Conservation (phyloP, 1,140 invertebrate species). For the Phortica variegata region DNA sequence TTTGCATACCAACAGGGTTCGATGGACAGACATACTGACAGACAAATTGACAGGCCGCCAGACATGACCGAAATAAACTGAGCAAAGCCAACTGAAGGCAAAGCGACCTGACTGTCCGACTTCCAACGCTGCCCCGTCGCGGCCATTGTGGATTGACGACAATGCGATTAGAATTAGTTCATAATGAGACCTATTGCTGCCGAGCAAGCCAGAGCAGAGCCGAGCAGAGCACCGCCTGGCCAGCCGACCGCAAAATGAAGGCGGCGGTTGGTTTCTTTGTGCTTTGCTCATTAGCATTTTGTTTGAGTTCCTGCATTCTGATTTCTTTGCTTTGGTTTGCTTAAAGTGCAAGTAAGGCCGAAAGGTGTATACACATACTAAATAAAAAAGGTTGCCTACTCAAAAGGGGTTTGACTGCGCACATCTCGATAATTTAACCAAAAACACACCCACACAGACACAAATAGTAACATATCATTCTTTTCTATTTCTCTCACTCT, state of each 20-base stretch:
- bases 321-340: too few relatives aligned
- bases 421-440: background rate
- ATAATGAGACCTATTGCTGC: conserved; percentile 26
- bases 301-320: conserved; percentile 8
- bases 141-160: conserved; percentile 28
- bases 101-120: too few relatives aligned
- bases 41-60: background rate
- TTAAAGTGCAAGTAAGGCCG: too few relatives aligned
- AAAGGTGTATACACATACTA: too few relatives aligned
- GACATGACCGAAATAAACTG: too few relatives aligned
- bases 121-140: conserved; percentile 22
- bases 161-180: conserved; percentile 34
- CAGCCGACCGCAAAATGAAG: conserved; percentile 6
- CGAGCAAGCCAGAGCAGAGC: too few relatives aligned
- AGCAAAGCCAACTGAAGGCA: too few relatives aligned
- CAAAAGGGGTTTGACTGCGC: too few relatives aligned
- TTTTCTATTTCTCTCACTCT: conserved; percentile 4
- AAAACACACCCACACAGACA: background rate
- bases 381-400: too few relatives aligned
- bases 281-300: conserved; percentile 39
- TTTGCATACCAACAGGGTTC: conserved; percentile 36
- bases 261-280: background rate
- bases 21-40: conserved; percentile 6
- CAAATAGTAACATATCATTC: conserved; percentile 12
- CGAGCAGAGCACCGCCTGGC: conserved; percentile 27